A percentile compares a stretch with the other conserved stretches of the same genome.
phyloP scores from a whole-genome alignment of 1,140 invertebrate species.

The Drosophila watanabei region DNA sequence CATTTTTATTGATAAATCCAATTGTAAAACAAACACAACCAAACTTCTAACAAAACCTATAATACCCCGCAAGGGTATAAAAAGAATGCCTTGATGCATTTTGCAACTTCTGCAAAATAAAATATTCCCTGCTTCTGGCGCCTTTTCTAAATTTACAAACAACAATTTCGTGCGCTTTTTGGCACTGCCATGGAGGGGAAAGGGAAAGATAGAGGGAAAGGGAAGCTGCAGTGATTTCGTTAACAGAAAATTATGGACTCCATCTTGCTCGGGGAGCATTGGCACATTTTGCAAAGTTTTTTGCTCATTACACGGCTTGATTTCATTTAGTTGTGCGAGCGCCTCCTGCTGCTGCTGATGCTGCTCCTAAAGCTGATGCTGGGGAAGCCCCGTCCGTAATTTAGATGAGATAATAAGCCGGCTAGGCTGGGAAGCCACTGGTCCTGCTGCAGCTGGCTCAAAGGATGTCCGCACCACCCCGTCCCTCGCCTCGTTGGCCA shows the following conservation, averaged over 20 bases:
- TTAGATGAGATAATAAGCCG: slow-evolving; percentile 67
- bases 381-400: slow-evolving; percentile 54
- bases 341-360: background rate
- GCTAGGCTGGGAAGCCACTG: slow-evolving; percentile 28
- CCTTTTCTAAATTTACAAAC: background rate
- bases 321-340: slow-evolving; percentile 52
- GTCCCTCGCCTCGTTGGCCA: slow-evolving; percentile 37
- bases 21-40: too few relatives aligned
- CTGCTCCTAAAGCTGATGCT: too few relatives aligned
- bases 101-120: slow-evolving; percentile 10
- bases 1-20: background rate
- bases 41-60: background rate
- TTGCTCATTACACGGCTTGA: slow-evolving; percentile 68
- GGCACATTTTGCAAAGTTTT: slow-evolving; percentile 53
- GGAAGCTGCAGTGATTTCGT: slow-evolving; percentile 13
- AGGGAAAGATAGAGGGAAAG: too few relatives aligned
- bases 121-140: background rate
- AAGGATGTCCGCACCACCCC: slow-evolving; percentile 5
- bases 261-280: slow-evolving; percentile 33
- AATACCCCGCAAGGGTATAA: background rate
- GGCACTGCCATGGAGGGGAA: background rate
- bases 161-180: slow-evolving; percentile 11
- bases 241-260: slow-evolving; percentile 52
- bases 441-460: slow-evolving; percentile 18
- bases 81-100: background rate